Base-by-base conservation (phyloP, 2,888 invertebrate genomes). In the Euphydryas editha region DNA sequence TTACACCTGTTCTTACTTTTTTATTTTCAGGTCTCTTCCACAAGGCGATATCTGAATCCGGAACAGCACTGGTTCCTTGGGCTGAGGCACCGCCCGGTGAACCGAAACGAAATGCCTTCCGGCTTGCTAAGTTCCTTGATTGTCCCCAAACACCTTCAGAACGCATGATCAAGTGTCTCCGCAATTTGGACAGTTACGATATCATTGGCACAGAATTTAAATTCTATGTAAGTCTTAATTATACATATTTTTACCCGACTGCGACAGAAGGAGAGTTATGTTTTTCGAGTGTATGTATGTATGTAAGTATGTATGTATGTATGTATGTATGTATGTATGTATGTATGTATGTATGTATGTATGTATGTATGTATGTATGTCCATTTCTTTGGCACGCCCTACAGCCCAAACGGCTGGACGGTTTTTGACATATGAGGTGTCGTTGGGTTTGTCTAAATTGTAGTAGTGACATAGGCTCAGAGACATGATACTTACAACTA, bases 1-100 rank as follows among this genome's bases (percentile, higher is more conserved):
- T 13, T 46, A 30, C 30, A 8, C 5, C 5, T 30, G n/a, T n/a
- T 54, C 13, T 54, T 56, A 13, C 13, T 7, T 36, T 42, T 24
- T 11, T 0, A 30, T 83, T 51, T 85, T 61, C 78, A 96, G 96
- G 95, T 66, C 79, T 96, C 13, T 95, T 96, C 73, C 95, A 95
- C 72, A 94, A 94, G 66, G 96, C 93, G 1, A 96, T 97, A 68
- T 95, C 96, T 0, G 95, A 96, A 79, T 96, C 96, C 59, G 96
- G 96, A 0, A 95, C 95, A 0, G 94, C 95, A 0, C 86, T 95
- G 44, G 94, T 94, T 71, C 94, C 95, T 0, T 96, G 95, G 95
- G 94, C 95, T 0, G 94, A 94, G 70, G 92, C 95, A 0, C 92
- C 94, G 0, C 93, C 94, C 3, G 95, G 94, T 8, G 92, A 94